phyloP scores from a whole-genome alignment of 2,888 invertebrate genomes.

The Plagodis dolabraria region DNA sequence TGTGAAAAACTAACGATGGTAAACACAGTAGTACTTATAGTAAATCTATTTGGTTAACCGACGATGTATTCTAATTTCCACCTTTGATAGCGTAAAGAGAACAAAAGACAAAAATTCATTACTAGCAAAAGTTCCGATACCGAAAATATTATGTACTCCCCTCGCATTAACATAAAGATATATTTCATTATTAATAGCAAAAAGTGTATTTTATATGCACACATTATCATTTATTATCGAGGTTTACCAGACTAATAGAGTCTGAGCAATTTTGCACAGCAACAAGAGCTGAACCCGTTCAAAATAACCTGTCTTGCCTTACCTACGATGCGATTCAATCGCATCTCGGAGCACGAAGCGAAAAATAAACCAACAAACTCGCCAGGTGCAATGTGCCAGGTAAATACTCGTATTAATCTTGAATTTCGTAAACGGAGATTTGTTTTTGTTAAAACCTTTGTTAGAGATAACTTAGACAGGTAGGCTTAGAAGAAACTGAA shows the following conservation, averaged over 20 bases:
- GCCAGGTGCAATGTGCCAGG: slow-evolving; percentile 59
- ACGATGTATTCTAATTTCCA: no score
- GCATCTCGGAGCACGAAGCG: slow-evolving; percentile 48
- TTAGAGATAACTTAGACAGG: slow-evolving; percentile 8
- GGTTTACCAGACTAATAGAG: neutral
- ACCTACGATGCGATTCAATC: slow-evolving; percentile 54
- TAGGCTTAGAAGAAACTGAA: neutral
- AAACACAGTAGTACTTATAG: no score
- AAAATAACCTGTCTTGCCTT: slow-evolving; percentile 58
- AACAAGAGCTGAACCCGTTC: slow-evolving; percentile 53
- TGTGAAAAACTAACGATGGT: no score
- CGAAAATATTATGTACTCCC: no score
- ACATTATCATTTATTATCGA: neutral
- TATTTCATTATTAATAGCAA: no score
- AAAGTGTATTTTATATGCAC: no score
- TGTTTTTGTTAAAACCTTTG: slow-evolving; percentile 1
- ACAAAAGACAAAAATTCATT: no score
- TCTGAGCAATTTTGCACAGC: slow-evolving; percentile 31
- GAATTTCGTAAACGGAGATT: slow-evolving; percentile 27
- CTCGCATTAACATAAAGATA: no score
- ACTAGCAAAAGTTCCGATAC: no score
- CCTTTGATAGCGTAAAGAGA: no score
- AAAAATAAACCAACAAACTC: slow-evolving; percentile 50
- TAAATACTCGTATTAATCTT: slow-evolving; percentile 43
- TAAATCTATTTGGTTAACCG: no score